Evolutionary conservation across 2,113 vertebrate genomes (phyloP).

Genomic region (Vidua chalybeata): DNA sequence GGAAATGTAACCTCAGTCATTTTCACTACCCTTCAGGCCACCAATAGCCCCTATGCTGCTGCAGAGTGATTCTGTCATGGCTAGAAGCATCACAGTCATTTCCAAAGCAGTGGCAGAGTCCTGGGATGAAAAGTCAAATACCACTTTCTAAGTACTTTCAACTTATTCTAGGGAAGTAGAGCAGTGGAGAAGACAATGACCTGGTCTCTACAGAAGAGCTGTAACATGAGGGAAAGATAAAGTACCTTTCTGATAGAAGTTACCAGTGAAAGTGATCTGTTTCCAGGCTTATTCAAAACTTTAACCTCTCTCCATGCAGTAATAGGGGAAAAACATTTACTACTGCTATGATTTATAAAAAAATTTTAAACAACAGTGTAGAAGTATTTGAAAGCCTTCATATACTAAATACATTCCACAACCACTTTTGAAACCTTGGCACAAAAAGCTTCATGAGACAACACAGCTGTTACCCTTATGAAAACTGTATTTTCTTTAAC

Average conservation of each 20-base stretch:
- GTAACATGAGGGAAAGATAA: neutral
- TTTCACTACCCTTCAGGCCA: neutral
- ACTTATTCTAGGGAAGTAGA: neutral
- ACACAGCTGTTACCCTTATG: neutral
- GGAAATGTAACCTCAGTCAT: neutral
- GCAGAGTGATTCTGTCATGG: neutral
- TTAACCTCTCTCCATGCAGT: neutral
- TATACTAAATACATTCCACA: neutral
- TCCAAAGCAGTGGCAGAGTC: neutral
- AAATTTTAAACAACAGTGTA: neutral
- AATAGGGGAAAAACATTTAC: neutral
- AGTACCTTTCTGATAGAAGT: neutral
- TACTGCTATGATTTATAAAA: neutral
- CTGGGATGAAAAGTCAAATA: neutral
- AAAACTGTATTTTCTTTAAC: neutral
- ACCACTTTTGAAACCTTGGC: neutral
- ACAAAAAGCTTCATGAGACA: neutral
- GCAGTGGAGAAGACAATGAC: neutral
- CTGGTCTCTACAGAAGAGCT: neutral
- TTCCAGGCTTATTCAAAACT: neutral
- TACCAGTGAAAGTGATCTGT: neutral
- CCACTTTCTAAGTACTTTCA: neutral
- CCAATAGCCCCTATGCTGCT: fast-evolving
- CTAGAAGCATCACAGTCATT: neutral
- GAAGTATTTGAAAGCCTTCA: neutral